These are phyloP conservation scores for Melanostoma scalare DNA, from an alignment of 2,888 invertebrate species.

Conservation along the genomic window DNA sequence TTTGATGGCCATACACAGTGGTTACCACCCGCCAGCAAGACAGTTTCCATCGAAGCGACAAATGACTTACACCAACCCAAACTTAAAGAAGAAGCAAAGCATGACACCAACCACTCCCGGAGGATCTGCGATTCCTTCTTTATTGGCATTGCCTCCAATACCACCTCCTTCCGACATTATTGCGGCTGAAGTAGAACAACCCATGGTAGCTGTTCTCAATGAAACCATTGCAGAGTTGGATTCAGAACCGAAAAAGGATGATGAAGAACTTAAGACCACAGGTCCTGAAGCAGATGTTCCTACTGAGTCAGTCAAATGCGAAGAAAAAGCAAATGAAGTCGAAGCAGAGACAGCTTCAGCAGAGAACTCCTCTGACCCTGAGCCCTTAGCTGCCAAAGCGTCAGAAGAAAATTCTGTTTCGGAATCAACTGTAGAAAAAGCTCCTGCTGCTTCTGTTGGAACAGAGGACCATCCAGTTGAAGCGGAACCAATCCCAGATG, in stretches of 20 bases:
- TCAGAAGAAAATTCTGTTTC: background rate
- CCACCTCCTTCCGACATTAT: conserved; percentile 76
- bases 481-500: conserved; percentile 77
- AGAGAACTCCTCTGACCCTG: conserved; percentile 27
- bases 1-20: conserved; percentile 78
- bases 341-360: conserved; percentile 8
- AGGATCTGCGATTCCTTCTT: conserved; percentile 80
- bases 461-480: conserved; percentile 36
- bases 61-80: conserved; percentile 79
- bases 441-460: background rate
- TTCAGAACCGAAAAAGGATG: conserved; percentile 35
- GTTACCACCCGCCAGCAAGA: conserved; percentile 73
- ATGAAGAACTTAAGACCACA: conserved; percentile 15
- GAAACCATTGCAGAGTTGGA: conserved; percentile 41
- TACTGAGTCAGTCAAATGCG: conserved; percentile 72
- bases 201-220: background rate
- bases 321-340: conserved; percentile 56
- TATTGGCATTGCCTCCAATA: conserved; percentile 79
- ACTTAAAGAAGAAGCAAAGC: conserved; percentile 76
- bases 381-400: background rate
- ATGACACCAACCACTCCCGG: conserved; percentile 75
- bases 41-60: conserved; percentile 80
- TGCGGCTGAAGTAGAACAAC: conserved; percentile 30
- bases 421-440: conserved; percentile 22
- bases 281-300: conserved; percentile 30